Evolutionary conservation across 2,888 invertebrate species (phyloP), one percentile per base, ranked within the genome.

Genomic region (Pyrochroa serraticornis): DNA sequence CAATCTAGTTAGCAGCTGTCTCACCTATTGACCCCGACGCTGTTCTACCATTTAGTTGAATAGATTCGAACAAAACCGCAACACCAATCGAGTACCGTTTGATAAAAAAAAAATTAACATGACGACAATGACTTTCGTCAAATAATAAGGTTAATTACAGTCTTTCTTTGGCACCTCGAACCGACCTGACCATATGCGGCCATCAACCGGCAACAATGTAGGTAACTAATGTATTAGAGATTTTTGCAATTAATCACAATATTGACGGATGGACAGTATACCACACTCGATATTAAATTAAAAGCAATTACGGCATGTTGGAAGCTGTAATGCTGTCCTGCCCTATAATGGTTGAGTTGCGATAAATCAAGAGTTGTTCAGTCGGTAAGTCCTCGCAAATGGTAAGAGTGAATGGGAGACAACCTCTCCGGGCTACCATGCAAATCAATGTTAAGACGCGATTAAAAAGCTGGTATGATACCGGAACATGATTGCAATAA

Each of bases 211-310:
- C 22, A 51, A 41, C 49, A 43, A 12, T 14, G 34, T 14, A 36
- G 13, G 33, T 43, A 36, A 50, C 35, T 36, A 38, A 44, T 22
- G 22, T 22, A 2, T 22, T 22, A 22, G 22, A 5, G 36, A 36
- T 38, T 51, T 51, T 51, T 45, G 45, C 45, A 52, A 52, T 52
- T 45, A 52, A 52, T 52, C 52, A 52, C 44, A 52, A 32, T 14
- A 45, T 45, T 45, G 52, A 51, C 50, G 12, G 43, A 41, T 10
- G n/a, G 43, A 43, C 43, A 37, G 33, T 33, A 43, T 37, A 51
- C 43, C 13, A n/a, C 50, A 43, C 43, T 31, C 9, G 12, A 43
- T 22, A 22, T 22, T 22, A 22, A 22, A 22, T 22, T 22, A 22
- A 5, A 41, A 51, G 50, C 36, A 51, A 51, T 51, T 43, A 51